phyloP scores from a whole-genome alignment of 2,888 invertebrate species.

The Argyresthia albistria region DNA sequence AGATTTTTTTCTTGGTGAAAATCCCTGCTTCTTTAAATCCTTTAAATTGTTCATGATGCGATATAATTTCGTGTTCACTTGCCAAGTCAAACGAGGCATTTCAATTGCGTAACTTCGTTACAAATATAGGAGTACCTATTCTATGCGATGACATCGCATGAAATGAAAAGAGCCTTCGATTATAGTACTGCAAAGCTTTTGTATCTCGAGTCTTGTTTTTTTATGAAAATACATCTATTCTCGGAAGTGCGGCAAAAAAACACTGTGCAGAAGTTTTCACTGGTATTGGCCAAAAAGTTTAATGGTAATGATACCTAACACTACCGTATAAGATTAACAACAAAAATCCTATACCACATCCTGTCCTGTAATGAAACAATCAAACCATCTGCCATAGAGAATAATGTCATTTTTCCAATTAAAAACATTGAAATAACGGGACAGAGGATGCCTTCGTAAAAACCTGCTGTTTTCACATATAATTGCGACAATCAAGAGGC shows the following conservation, averaged over 20 bases:
- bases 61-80: constrained; percentile 6
- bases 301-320: no score
- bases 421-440: constrained; percentile 1
- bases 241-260: no score
- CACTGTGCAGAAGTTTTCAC: no score
- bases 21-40: no score
- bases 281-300: no score
- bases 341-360: no score
- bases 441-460: not conserved
- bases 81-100: constrained; percentile 20
- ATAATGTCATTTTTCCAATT: not conserved
- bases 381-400: not conserved
- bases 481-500: constrained; percentile 2
- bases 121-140: constrained; percentile 13
- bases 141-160: constrained; percentile 32
- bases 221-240: no score
- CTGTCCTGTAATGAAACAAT: not conserved
- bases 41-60: constrained; percentile 12
- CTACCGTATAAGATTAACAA: no score
- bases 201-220: no score
- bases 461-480: not conserved
- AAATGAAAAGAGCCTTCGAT: constrained; percentile 18
- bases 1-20: no score
- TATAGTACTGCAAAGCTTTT: not conserved
- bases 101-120: constrained; percentile 30